Evolutionary conservation across 23 tunicate species (phyloP), one percentile per base, ranked within the genome.

Genomic region (Pegea sp.): DNA sequence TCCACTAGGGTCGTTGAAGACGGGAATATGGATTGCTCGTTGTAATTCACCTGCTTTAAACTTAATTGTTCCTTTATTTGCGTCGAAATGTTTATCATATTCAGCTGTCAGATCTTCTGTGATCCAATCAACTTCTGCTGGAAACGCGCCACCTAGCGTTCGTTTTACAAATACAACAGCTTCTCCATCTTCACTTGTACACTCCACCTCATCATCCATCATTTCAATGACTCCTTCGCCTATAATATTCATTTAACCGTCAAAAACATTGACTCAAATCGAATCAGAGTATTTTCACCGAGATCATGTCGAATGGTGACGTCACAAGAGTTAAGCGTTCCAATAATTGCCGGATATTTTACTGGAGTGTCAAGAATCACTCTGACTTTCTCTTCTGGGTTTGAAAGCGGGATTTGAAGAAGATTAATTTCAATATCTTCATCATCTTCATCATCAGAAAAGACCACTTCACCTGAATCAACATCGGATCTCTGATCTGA

Each of bases 1-100:
- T 1, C 95, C 95, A 34, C 68, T 84, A 2, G 95, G 95, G 56
- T 84, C 95, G 63, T 84, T 84, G 49, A 68, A 30, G 28, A 84
- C 26, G 0, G 75, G 79, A 52, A 84, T 74, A 31, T 42, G 84
- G 29, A 74, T 68, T 30, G 58, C 68, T 3, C 86, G 63, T 56
- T 84, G 78, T 24, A 48, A 33, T 68, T 84, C 95, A 19, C 95
- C 95, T 21, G 76, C 68, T 59, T 78, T 73, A 63, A 84, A 84
- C 67, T 84, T 74, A 4, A 84, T 46, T 20, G 59, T 52, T 8
- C 95, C 95, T 60, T 44, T 28, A 22, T 56, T 59, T 2, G 63
- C 60, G 16, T 72, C 68, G 42, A 67, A 84, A 63, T 84, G 95
- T 7, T 52, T 43, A 22, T 77, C 86, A 5, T 16, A 4, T 16